Evolutionary conservation across 2,113 vertebrate genomes (phyloP), one percentile per base, ranked within the genome.

Genomic region (Gavialis gangeticus): DNA sequence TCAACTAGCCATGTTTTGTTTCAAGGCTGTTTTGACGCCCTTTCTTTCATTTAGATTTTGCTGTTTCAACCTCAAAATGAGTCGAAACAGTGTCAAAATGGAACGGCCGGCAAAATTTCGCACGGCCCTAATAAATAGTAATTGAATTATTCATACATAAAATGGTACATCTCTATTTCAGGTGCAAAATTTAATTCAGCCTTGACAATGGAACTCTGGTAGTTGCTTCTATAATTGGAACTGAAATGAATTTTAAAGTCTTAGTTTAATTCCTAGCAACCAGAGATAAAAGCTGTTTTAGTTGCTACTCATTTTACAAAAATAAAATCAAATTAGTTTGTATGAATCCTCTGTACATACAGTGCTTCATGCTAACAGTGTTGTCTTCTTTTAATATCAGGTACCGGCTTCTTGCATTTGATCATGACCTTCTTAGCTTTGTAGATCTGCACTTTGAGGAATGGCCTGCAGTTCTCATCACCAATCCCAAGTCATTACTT

Each of bases 351-450:
- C 28, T 85, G 60, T 58, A 71, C 13, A 5, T 63, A n/a, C 62
- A 86, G 63, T 21, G 84, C 37, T 62, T 78, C 6, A 17, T 79
- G 60, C 55, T 64, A 69, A 92, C n/a, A 93, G 34, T 27, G 0
- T 54, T 22, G n/a, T 89, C 88, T 85, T 21, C 10, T 56, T 89
- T 89, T 92, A 6, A 10, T 79, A 54, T 4, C 63, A 99, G 99
- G 97, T 99, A 99, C 96, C 98, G 99, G 73, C 97, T 99, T 82
- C 98, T 99, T 93, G 99, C 98, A 0, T 99, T 99, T 77, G 99
- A 99, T 95, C 99, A 99, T 3, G 99, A 99, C 98, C 98, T 99
- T 92, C 97, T 99, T 84, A 99, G 99, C 94, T 99, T 99, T 22
- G 98, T 98, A 30, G 99, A 99, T 96, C 95, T 99, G 90, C 98